Conservation (phyloP, 2,113 vertebrate species). For the Argyrosomus japonicus region DNA sequence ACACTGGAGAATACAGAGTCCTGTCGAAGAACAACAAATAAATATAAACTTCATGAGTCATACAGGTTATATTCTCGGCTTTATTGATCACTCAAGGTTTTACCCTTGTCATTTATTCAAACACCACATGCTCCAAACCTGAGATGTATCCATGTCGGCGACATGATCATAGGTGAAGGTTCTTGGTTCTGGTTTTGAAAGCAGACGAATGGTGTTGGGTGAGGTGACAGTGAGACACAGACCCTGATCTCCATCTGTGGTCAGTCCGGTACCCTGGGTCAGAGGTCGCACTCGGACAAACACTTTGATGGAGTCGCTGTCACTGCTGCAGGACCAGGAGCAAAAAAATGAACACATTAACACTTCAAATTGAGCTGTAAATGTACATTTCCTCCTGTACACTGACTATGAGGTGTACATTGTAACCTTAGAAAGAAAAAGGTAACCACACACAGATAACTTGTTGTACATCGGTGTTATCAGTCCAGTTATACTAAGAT, state of each 20-base stretch:
- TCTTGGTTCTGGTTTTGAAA: conserved; percentile 93
- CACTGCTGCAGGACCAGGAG: conserved; percentile 75
- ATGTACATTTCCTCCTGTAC: no score
- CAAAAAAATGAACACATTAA: not conserved
- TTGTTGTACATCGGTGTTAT: not conserved
- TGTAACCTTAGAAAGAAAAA: not conserved
- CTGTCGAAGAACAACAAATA: conserved; percentile 73
- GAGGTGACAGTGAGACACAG: conserved; percentile 91
- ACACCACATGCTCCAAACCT: conserved; percentile 80
- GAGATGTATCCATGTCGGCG: conserved; percentile 91
- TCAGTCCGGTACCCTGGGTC: conserved; percentile 78
- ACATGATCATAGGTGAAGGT: conserved; percentile 95
- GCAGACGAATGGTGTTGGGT: conserved; percentile 88
- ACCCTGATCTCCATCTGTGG: conserved; percentile 86
- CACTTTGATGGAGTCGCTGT: conserved; percentile 94
- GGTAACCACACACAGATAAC: not conserved
- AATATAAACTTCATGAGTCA: not conserved
- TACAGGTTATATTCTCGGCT: not conserved
- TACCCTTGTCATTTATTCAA: not conserved
- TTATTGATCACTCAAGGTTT: not conserved
- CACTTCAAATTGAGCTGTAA: not conserved
- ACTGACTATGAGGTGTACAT: not conserved
- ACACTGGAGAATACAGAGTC: conserved; percentile 93
- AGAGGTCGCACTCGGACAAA: conserved; percentile 92
- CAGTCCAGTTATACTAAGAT: not conserved